A percentile compares a stretch with the other conserved stretches of the same genome.
phyloP scores from a whole-genome alignment of 2,113 vertebrate species.

The Brachypodius melanocephalos region DNA sequence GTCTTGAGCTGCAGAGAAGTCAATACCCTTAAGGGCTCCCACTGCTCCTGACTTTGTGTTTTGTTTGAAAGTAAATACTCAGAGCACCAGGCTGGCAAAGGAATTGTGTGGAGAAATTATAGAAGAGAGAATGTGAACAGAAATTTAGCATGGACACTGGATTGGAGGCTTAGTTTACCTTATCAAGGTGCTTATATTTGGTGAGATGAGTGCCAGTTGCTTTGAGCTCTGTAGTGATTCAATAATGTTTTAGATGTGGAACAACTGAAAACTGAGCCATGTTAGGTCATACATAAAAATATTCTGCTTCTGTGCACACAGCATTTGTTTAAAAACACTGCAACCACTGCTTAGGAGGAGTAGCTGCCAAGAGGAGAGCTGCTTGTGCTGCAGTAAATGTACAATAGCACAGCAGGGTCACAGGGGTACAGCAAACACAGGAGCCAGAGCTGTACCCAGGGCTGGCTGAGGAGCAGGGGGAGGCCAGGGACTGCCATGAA shows the following conservation, averaged over 20 bases:
- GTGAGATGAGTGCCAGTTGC: not conserved
- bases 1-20: not conserved
- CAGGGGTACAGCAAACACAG: fast-evolving
- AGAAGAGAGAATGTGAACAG: not conserved
- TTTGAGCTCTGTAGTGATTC: not conserved
- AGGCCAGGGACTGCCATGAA: too few relatives aligned
- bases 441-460: not conserved
- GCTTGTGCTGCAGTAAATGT: not conserved
- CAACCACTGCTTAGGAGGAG: not conserved
- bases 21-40: not conserved
- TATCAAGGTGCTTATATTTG: not conserved
- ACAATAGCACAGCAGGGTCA: fast-evolving
- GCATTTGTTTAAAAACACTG: not conserved
- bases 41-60: not conserved
- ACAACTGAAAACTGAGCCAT: not conserved
- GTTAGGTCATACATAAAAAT: not conserved
- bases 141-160: not conserved
- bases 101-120: not conserved
- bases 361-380: not conserved
- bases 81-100: not conserved
- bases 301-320: not conserved
- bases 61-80: not conserved
- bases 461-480: not conserved
- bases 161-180: not conserved
- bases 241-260: not conserved